Conservation (phyloP, 2,797 vertebrate genomes). For the Hemibagrus guttatus region DNA sequence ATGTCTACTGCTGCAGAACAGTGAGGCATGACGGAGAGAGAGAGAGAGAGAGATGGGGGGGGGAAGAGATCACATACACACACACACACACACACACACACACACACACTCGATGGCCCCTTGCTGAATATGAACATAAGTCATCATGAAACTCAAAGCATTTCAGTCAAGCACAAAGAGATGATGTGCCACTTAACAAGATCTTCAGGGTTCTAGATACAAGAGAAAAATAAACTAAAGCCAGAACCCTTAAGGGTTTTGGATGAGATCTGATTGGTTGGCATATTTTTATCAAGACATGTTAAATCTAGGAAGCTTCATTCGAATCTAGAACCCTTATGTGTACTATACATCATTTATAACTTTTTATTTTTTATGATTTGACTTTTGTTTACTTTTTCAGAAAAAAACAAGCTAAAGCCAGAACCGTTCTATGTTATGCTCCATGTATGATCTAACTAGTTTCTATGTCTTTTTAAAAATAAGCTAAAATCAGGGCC, state of each 20-base stretch:
- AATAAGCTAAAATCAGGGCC: too few relatives aligned
- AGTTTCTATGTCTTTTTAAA: too few relatives aligned
- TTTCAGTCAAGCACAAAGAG: neutral
- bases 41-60: neutral
- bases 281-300: neutral
- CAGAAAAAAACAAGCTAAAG: neutral
- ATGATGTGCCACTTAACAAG: neutral
- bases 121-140: neutral
- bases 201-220: neutral
- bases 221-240: neutral
- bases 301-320: neutral
- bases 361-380: neutral
- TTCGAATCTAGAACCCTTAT: neutral
- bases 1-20: conserved; percentile 51
- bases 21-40: conserved; percentile 45
- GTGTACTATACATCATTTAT: too few relatives aligned
- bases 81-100: conserved; percentile 41
- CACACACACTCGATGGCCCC: conserved; percentile 3
- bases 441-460: neutral
- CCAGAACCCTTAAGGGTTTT: neutral
- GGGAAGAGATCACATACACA: neutral
- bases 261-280: neutral
- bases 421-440: neutral
- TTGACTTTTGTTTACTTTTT: neutral
- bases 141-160: neutral